phyloP scores from a whole-genome alignment of 2,797 vertebrate genomes.

The Sciurus vulgaris region DNA sequence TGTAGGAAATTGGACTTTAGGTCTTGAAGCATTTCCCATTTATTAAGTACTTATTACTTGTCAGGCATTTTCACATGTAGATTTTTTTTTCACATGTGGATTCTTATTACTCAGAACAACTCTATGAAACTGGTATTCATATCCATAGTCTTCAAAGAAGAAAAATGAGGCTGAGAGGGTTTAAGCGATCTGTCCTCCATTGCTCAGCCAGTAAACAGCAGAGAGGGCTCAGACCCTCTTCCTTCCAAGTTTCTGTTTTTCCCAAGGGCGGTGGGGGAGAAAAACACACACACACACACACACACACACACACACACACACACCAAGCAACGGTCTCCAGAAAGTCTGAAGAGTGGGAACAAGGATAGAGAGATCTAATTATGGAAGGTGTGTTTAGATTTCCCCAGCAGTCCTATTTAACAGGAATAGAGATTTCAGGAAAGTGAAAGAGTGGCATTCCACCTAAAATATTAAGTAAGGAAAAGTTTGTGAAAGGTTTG shows the following conservation, averaged over 20 bases:
- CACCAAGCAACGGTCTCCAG: neutral
- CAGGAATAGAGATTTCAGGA: neutral
- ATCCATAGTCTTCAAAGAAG: neutral
- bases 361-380: neutral
- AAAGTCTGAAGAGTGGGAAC: neutral
- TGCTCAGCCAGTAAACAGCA: neutral
- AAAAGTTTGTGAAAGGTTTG: neutral
- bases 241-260: neutral
- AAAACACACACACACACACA: neutral
- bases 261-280: neutral
- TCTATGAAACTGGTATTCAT: neutral
- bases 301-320: neutral
- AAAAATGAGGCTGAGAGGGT: no score
- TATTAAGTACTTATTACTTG: constrained; percentile 1
- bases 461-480: neutral
- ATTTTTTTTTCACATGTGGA: no score
- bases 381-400: neutral
- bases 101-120: neutral
- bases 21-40: constrained; percentile 29
- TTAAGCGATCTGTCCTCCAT: neutral
- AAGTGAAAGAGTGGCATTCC: neutral
- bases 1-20: neutral
- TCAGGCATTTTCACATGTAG: neutral
- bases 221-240: neutral
- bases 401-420: neutral